Base-by-base conservation (phyloP, 2,797 vertebrate species). In the Danio choprae region DNA sequence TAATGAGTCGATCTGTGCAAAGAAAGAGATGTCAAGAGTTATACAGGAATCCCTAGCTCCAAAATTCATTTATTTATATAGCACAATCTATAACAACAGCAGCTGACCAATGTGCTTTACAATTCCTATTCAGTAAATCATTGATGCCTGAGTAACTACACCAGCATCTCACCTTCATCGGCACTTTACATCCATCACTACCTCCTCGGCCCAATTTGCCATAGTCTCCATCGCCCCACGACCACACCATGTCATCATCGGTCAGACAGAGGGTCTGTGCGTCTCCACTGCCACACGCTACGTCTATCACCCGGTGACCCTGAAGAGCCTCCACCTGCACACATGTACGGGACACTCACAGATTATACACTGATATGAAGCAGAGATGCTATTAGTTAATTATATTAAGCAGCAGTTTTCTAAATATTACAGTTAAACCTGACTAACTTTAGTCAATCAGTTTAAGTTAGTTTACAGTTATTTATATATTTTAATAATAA, bases 151-250 rank as follows among this genome's bases (percentile, higher is more conserved):
- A 40, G 5, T 29, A 43, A 11, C 20, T 38, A 72, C 41, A 44
- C 7, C 22, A 58, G 11, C 11, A 8, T 5, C 71, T 83, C 93
- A 97, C 98, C 95, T 99, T 99, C 97, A 98, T 98, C 44, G 98
- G 97, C 71, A 98, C 94, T 94, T 99, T 99, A 86, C 98, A 99
- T 86, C 98, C 98, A 13, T 99, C 98, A 11, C 98, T 99, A 84
- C 98, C 98, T 74, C 98, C 98, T 68, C 98, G 90, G 59, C 98
- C 98, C 76, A 99, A 93, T 87, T 99, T 99, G 88, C 98, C 97
- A 0, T 99, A 99, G 90, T 99, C 98, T 48, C 98, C 97, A 48
- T 99, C 98, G 20, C 98, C 98, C 98, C 98, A 99, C 53, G 98
- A 99, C 98, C 98, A 99, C 70, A 99, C 98, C 56, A 96, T 97